Evolutionary conservation across 2,113 vertebrate species (phyloP), one percentile per base, ranked within the genome.

Genomic region (Engystomops pustulosus): DNA sequence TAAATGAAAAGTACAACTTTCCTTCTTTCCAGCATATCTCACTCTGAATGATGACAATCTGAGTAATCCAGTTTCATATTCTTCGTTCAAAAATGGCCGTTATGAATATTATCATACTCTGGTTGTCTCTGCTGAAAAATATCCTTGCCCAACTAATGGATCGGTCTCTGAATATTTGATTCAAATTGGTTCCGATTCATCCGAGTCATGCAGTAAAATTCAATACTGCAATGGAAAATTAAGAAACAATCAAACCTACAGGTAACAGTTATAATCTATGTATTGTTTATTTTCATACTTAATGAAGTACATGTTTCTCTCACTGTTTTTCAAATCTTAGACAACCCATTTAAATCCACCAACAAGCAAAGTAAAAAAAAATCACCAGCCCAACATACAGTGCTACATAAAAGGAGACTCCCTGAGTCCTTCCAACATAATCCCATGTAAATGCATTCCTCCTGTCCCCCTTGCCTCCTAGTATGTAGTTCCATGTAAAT

Each of bases 181-280:
- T 5, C 27, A 27, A 17, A n/a, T 81, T 71, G 80, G 80, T 38
- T 27, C 20, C 44, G 30, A 44, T 14, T 17, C 8, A 38, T 81
- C 67, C 68, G 67, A 18, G 18, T 17, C 44, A 11, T 6, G 2
- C 6, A 12, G 8, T 41, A 41, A 2, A 36, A 36, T 12, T 4
- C 1, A 3, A 4, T 71, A 30, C 68, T 81, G 80, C 80, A 81
- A 81, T 44, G 47, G 44, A 44, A 11, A n/a, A n/a, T 44, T 81
- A 58, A 34, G 12, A 15, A 72, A 53, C 11, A 55, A 36, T 4
- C 15, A 36, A 20, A 17, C 18, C 47, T 81, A 81, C 68, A 51
- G 34, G 80, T 81, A 81, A n/a, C 15, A 65, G 1, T 76, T 4
- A 8, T 23, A 6, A 15, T 15, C 15, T 38, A 23, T 77, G 36